Percentiles rank a stretch among this genome's conserved stretches.
These are phyloP conservation scores for Drosophila flavopinicola DNA, from an alignment of 2,888 invertebrate genomes.

Conservation along the genomic window DNA sequence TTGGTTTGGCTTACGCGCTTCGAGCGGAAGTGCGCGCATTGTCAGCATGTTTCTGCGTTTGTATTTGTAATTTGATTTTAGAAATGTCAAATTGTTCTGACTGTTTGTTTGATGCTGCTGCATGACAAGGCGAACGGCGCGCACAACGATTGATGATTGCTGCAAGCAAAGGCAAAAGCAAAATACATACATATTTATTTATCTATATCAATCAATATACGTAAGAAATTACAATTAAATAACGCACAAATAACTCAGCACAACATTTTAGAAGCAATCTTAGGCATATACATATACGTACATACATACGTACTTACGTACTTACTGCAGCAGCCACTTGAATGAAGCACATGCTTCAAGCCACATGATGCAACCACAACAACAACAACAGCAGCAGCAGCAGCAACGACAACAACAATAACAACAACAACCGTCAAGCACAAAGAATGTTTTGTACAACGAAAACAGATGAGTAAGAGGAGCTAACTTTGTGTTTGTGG, in stretches of 20 bases:
- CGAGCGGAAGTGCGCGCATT: constrained; percentile 69
- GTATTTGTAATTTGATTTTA: constrained; percentile 84
- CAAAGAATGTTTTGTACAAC: constrained; percentile 64
- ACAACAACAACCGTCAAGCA: constrained; percentile 49
- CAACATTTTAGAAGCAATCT: constrained; percentile 34
- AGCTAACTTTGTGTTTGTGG: not conserved
- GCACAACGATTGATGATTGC: constrained; percentile 22
- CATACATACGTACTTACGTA: not conserved
- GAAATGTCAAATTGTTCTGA: constrained; percentile 79
- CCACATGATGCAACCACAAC: constrained; percentile 47
- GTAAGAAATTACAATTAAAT: constrained; percentile 47
- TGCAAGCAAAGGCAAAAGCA: constrained; percentile 38
- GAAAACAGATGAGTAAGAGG: not conserved
- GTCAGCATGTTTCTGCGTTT: constrained; percentile 80
- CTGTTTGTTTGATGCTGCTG: constrained; percentile 59
- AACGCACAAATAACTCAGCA: constrained; percentile 23
- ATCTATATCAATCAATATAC: constrained; percentile 18
- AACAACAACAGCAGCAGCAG: constrained; percentile 10
- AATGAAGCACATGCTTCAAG: constrained; percentile 65
- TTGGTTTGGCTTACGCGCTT: constrained; percentile 66
- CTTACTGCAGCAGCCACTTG: constrained; percentile 44
- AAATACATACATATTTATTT: not conserved
- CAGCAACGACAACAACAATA: constrained; percentile 12
- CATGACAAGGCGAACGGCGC: constrained; percentile 44
- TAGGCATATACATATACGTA: constrained; percentile 6